A percentile compares a stretch with the other conserved stretches of the same genome.
Conservation (phyloP, 1,140 invertebrate genomes). For the Drosophila funebris region DNA sequence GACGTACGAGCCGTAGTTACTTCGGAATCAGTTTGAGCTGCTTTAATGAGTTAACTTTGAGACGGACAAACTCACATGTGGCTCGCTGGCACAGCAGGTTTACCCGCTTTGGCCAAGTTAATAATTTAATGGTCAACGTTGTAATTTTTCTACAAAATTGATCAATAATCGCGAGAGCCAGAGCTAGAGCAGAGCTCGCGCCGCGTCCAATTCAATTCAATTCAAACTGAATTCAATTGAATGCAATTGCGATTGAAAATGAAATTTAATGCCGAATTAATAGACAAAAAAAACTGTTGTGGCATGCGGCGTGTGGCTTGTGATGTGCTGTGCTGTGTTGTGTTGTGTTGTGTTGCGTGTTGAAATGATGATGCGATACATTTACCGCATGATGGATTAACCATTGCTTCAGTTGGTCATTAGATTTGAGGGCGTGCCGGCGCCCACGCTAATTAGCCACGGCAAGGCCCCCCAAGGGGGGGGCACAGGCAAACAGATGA, state of each 20-base stretch:
- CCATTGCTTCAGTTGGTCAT: slow-evolving; percentile 9
- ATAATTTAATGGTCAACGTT: slow-evolving; percentile 78
- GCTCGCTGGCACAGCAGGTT: slow-evolving; percentile 62
- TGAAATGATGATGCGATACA: slow-evolving; percentile 59
- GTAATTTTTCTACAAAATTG: slow-evolving; percentile 71
- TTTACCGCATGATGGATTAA: slow-evolving; percentile 62
- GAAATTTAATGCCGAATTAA: slow-evolving; percentile 73
- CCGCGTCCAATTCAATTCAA: slow-evolving; percentile 60
- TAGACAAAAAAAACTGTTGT: slow-evolving; percentile 49
- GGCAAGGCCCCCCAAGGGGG: background rate
- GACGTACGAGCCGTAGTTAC: slow-evolving; percentile 7
- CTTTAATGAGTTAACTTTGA: slow-evolving; percentile 64
- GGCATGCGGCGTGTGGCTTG: slow-evolving; percentile 34
- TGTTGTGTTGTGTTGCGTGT: slow-evolving; percentile 40
- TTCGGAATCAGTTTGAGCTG: slow-evolving; percentile 34
- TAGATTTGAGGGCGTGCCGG: slow-evolving; percentile 20
- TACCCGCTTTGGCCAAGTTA: slow-evolving; percentile 61
- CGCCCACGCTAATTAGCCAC: slow-evolving; percentile 69
- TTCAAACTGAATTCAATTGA: slow-evolving; percentile 61
- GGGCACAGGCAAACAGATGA: background rate
- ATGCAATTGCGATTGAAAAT: slow-evolving; percentile 69
- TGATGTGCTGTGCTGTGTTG: slow-evolving; percentile 1
- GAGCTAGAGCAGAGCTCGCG: background rate
- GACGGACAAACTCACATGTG: slow-evolving; percentile 39
- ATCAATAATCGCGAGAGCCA: slow-evolving; percentile 53